Evolutionary conservation across 2,888 invertebrate species (phyloP).

Genomic region (Ophraella communa): DNA sequence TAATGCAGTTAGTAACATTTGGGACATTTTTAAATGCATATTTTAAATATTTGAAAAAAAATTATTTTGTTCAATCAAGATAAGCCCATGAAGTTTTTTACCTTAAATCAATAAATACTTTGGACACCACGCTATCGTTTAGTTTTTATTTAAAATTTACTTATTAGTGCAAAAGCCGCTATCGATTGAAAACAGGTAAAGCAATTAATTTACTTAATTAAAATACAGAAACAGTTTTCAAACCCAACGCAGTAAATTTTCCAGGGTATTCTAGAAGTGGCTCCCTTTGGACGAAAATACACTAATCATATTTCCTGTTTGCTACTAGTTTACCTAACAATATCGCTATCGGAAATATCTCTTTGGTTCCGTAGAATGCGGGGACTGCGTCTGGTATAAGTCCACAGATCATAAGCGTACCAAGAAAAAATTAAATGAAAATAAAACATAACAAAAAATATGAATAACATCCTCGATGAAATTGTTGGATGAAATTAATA

Average conservation of each 20-base stretch:
- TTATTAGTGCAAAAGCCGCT: background rate
- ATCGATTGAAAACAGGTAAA: background rate
- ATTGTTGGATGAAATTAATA: no score
- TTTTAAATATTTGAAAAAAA: background rate
- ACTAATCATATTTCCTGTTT: constrained; percentile 26
- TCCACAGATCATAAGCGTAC: background rate
- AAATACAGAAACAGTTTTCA: background rate
- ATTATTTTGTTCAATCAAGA: no score
- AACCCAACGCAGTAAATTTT: constrained; percentile 8
- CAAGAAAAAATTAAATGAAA: background rate
- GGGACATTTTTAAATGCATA: no score
- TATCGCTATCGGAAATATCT: constrained; percentile 28
- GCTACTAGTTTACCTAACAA: constrained; percentile 22
- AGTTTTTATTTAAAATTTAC: background rate
- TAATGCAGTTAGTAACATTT: no score
- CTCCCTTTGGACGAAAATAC: constrained; percentile 17
- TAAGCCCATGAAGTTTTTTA: no score
- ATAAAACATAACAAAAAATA: no score
- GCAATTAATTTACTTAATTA: background rate
- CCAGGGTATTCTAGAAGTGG: background rate
- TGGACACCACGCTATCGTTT: background rate
- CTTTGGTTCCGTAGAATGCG: constrained; percentile 10
- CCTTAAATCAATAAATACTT: no score
- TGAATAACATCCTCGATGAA: no score
- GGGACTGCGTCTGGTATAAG: background rate